Evolutionary conservation across 2,888 invertebrate species (phyloP).

Genomic region (Caenorhabditis virilis): DNA sequence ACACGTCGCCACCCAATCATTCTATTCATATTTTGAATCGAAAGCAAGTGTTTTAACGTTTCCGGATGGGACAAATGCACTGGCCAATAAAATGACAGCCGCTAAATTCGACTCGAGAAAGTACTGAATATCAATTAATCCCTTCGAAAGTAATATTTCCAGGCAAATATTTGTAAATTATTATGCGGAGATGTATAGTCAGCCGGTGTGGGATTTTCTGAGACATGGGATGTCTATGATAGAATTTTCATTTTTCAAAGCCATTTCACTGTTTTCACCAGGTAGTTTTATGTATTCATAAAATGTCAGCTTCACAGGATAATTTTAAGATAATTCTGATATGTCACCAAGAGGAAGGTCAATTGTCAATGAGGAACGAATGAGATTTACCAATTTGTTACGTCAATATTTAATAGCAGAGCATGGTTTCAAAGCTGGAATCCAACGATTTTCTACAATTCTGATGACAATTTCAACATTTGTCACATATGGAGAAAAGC

Average conservation of each 20-base stretch:
- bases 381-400: slow-evolving; percentile 21
- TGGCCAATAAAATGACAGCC: slow-evolving; percentile 21
- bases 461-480: slow-evolving; percentile 28
- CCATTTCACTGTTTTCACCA: slow-evolving; percentile 47
- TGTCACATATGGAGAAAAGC: slow-evolving; percentile 31
- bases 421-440: slow-evolving; percentile 22
- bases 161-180: slow-evolving; percentile 32
- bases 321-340: slow-evolving; percentile 27
- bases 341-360: slow-evolving; percentile 21
- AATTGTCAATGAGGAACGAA: slow-evolving; percentile 25
- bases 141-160: slow-evolving; percentile 4
- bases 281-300: slow-evolving; percentile 9
- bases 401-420: slow-evolving; percentile 30
- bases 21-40: slow-evolving; percentile 42
- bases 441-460: slow-evolving; percentile 19
- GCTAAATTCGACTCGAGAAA: slow-evolving; percentile 21
- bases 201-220: slow-evolving; percentile 39
- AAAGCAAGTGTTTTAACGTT: slow-evolving; percentile 38
- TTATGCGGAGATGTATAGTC: slow-evolving; percentile 44
- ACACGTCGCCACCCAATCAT: slow-evolving; percentile 44
- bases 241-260: slow-evolving; percentile 49
- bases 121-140: slow-evolving; percentile 1
- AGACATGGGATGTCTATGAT: slow-evolving; percentile 31
- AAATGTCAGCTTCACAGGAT: not conserved
- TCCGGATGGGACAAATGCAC: slow-evolving; percentile 46